Conservation (phyloP, 2,797 vertebrate species). For the Parauchenoglanis ngamensis region DNA sequence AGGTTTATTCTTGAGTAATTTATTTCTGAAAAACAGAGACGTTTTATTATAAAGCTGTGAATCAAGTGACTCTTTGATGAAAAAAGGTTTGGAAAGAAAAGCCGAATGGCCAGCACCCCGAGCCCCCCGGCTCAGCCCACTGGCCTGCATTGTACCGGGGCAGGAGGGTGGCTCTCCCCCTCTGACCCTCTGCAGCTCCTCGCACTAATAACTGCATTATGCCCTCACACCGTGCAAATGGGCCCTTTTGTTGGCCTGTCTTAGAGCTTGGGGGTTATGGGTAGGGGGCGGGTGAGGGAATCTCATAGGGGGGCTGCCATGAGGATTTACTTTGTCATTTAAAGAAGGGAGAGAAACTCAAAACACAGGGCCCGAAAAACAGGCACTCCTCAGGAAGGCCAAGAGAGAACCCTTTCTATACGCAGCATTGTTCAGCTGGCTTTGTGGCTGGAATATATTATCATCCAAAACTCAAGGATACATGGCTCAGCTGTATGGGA, state of each 20-base stretch:
- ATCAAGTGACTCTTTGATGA: slow-evolving; percentile 47
- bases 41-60: slow-evolving; percentile 51
- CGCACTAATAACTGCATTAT: slow-evolving; percentile 67
- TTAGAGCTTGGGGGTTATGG: slow-evolving; percentile 56
- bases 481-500: slow-evolving; percentile 45
- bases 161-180: slow-evolving; percentile 55
- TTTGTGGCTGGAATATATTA: slow-evolving; percentile 64
- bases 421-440: slow-evolving; percentile 56
- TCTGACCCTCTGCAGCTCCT: slow-evolving; percentile 58
- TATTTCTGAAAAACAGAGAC: slow-evolving; percentile 38
- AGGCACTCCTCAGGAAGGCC: slow-evolving; percentile 46
- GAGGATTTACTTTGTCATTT: slow-evolving; percentile 65
- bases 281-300: slow-evolving; percentile 43
- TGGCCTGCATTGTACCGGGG: slow-evolving; percentile 56
- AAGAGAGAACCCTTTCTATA: slow-evolving; percentile 52
- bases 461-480: slow-evolving; percentile 46
- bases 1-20: slow-evolving; percentile 32
- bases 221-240: slow-evolving; percentile 64
- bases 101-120: slow-evolving; percentile 49
- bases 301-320: slow-evolving; percentile 49
- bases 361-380: slow-evolving; percentile 48
- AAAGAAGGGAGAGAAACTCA: slow-evolving; percentile 57
- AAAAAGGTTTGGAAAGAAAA: slow-evolving; percentile 52
- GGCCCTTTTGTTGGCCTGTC: slow-evolving; percentile 62
- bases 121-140: slow-evolving; percentile 52